Evolutionary conservation across 1,140 invertebrate genomes (phyloP).

Genomic region (Drosophila murphyi): DNA sequence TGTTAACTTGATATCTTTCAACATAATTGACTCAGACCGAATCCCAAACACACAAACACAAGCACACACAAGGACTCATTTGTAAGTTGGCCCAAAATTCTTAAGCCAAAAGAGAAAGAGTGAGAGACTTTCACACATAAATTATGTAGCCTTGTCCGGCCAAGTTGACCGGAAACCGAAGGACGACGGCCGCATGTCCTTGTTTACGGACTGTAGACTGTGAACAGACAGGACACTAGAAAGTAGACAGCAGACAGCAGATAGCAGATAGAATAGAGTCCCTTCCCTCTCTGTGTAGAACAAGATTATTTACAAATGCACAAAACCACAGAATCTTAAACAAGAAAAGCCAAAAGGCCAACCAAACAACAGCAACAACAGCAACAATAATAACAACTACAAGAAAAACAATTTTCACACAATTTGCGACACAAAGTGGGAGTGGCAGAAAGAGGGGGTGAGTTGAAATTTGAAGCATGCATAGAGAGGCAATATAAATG

Average conservation of each 20-base stretch:
- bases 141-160: constrained; percentile 62
- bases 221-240: too few species aligned
- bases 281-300: constrained; percentile 53
- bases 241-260: neutral
- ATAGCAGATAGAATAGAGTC: constrained; percentile 15
- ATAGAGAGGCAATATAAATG: constrained; percentile 50
- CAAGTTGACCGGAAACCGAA: constrained; percentile 32
- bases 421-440: constrained; percentile 53
- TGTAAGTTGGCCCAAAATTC: constrained; percentile 64
- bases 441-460: constrained; percentile 11
- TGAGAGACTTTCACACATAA: constrained; percentile 74
- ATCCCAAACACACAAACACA: constrained; percentile 12
- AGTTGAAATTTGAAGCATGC: neutral
- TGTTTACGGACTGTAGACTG: constrained; percentile 3
- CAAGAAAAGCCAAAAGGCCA: constrained; percentile 36
- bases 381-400: constrained; percentile 13
- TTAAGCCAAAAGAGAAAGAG: constrained; percentile 55
- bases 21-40: constrained; percentile 65
- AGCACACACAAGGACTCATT: constrained; percentile 16
- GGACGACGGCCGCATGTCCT: constrained; percentile 1
- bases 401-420: constrained; percentile 81
- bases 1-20: constrained; percentile 67
- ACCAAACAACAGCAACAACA: constrained; percentile 2
- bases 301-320: constrained; percentile 80
- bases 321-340: constrained; percentile 79